phyloP scores from a whole-genome alignment of 35 echinoderm and acorn worm genomes.

The Heliocidaris tuberculata region DNA sequence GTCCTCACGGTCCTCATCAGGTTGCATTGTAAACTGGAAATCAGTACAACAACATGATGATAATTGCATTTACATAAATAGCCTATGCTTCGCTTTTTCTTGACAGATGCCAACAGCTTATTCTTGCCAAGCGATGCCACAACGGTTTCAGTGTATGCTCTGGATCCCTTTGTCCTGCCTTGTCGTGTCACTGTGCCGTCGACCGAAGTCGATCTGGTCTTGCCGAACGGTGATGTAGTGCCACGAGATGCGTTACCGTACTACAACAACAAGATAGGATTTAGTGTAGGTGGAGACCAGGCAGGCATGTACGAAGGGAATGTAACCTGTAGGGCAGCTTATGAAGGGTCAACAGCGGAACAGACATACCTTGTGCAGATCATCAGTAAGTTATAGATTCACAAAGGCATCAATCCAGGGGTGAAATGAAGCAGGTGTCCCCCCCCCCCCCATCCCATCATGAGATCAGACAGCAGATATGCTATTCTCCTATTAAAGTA shows the following conservation, averaged over 20 bases:
- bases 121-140: constrained; percentile 24
- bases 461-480: too few relatives aligned
- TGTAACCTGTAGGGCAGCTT: neutral
- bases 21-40: too few relatives aligned
- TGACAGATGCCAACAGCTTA: neutral
- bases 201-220: neutral
- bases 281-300: neutral
- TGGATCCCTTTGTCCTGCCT: neutral
- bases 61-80: too few relatives aligned
- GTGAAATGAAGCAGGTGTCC: too few relatives aligned
- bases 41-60: too few relatives aligned
- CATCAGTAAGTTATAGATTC: neutral
- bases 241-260: neutral
- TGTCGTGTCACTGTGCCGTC: neutral
- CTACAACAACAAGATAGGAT: neutral
- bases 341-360: neutral
- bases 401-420: too few relatives aligned
- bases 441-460: too few relatives aligned
- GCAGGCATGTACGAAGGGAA: neutral
- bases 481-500: too few relatives aligned
- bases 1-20: too few relatives aligned
- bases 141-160: neutral
- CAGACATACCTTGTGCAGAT: neutral
- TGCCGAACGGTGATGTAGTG: neutral
- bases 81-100: neutral